These are phyloP conservation scores for Scaptomyza tumidula DNA, from an alignment of 2,888 invertebrate species.

Conservation along the genomic window DNA sequence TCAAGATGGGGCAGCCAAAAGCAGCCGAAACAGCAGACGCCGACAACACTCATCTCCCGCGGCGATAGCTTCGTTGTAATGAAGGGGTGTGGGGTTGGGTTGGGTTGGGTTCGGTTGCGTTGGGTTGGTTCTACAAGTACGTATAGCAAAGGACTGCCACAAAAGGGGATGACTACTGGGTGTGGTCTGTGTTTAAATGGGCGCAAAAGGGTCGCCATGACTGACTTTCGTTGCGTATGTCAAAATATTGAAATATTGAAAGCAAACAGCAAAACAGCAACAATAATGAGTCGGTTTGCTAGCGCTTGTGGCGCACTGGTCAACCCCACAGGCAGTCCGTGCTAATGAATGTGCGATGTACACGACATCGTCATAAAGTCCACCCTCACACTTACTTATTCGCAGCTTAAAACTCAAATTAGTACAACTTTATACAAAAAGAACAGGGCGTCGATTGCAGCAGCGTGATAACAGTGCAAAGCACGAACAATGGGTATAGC, in stretches of 20 bases:
- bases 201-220: slow-evolving; percentile 33
- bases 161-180: slow-evolving; percentile 44
- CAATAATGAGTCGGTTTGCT: slow-evolving; percentile 24
- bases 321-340: slow-evolving; percentile 22
- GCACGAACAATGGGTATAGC: slow-evolving; percentile 22
- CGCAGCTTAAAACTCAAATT: slow-evolving; percentile 58
- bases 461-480: slow-evolving; percentile 49
- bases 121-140: slow-evolving; percentile 14
- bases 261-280: slow-evolving; percentile 65
- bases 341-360: slow-evolving; percentile 75
- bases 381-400: slow-evolving; percentile 17
- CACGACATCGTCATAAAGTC: slow-evolving; percentile 73
- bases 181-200: slow-evolving; percentile 36
- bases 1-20: slow-evolving; percentile 45
- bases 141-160: slow-evolving; percentile 36
- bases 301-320: slow-evolving; percentile 14
- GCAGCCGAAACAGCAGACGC: slow-evolving; percentile 35
- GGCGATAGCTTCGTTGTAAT: slow-evolving; percentile 53
- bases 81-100: slow-evolving; percentile 24
- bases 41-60: slow-evolving; percentile 61
- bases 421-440: slow-evolving; percentile 49
- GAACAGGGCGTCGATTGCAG: slow-evolving; percentile 58
- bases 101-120: neutral
- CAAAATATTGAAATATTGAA: slow-evolving; percentile 78
- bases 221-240: slow-evolving; percentile 75